These are phyloP conservation scores for Drosophila pseudotakahashii DNA, from an alignment of 2,888 invertebrate species.

Conservation along the genomic window DNA sequence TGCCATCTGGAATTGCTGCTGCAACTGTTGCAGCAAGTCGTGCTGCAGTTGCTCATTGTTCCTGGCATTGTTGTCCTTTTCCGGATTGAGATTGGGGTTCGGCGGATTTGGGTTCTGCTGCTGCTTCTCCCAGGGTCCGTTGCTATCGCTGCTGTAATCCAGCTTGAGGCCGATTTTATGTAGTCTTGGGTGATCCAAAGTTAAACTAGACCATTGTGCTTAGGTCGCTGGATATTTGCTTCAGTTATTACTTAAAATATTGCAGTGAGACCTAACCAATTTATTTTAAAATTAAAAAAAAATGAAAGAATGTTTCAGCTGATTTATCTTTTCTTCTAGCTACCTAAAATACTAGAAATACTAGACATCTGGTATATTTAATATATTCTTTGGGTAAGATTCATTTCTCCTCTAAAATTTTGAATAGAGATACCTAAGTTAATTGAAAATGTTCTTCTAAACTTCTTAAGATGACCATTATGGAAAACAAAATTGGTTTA, in stretches of 20 bases:
- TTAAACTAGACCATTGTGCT: conserved; percentile 21
- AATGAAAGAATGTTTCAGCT: no score
- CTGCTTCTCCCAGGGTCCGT: conserved; percentile 83
- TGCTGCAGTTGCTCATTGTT: conserved; percentile 66
- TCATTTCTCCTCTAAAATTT: no score
- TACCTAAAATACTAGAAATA: no score
- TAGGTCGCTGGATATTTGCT: background rate
- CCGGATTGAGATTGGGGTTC: conserved; percentile 6
- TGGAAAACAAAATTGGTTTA: no score
- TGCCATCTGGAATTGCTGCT: conserved; percentile 64
- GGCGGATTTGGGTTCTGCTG: conserved; percentile 67
- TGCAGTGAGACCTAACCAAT: background rate
- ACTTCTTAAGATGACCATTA: no score
- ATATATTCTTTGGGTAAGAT: no score
- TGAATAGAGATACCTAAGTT: no score
- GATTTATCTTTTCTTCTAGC: no score
- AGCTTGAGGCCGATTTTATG: conserved; percentile 66
- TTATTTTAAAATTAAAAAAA: no score
- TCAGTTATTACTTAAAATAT: background rate
- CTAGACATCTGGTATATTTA: no score
- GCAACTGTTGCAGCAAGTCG: conserved; percentile 71
- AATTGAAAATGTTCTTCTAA: no score
- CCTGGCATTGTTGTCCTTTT: conserved; percentile 25
- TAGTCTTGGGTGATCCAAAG: background rate
- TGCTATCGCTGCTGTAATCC: conserved; percentile 80